These are phyloP conservation scores for Rousettus leschenaultii DNA, from an alignment of 2,113 vertebrate species.

Conservation along the genomic window DNA sequence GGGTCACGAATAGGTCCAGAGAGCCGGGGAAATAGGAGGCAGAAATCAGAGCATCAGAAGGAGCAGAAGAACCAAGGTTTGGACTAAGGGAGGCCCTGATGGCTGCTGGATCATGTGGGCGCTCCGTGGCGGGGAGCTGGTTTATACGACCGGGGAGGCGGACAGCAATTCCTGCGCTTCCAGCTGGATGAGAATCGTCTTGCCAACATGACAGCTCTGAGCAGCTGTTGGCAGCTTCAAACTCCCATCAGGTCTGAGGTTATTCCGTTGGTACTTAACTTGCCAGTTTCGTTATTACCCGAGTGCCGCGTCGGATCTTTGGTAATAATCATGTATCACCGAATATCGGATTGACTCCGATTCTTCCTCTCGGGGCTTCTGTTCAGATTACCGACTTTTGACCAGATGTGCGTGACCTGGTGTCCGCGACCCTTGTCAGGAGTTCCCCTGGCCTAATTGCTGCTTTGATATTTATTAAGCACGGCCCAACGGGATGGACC, in stretches of 20 bases:
- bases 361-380: constrained; percentile 13
- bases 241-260: not conserved
- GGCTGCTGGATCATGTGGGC: not conserved
- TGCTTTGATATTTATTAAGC: not conserved
- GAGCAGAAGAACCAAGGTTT: not conserved
- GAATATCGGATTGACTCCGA: not conserved
- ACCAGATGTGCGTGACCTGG: not conserved
- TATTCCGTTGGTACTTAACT: not conserved
- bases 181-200: not conserved
- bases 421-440: not conserved
- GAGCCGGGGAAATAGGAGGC: not conserved
- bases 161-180: not conserved
- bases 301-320: not conserved
- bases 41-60: not conserved
- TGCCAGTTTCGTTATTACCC: not conserved
- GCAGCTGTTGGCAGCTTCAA: not conserved
- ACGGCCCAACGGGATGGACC: not conserved
- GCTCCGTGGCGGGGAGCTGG: not conserved
- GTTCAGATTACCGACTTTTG: not conserved
- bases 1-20: not conserved
- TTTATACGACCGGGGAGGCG: not conserved
- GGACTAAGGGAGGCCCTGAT: not conserved
- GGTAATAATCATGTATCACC: not conserved
- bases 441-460: not conserved
- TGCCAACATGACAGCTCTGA: not conserved